A percentile compares a stretch with the other conserved stretches of the same genome.
These are phyloP conservation scores for Oegoconia quadripuncta DNA, from an alignment of 2,888 invertebrate species.

Conservation along the genomic window DNA sequence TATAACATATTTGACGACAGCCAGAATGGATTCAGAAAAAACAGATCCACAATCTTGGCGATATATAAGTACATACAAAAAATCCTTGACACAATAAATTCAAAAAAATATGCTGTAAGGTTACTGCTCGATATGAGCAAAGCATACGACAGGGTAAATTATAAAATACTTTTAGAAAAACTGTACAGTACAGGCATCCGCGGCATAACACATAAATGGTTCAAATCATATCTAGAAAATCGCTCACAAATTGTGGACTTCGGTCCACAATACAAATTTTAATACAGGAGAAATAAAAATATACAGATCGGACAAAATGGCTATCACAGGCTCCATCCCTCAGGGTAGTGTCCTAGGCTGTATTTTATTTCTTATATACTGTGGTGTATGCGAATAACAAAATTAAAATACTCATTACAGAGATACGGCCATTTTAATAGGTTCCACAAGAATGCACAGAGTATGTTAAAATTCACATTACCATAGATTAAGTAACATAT, in stretches of 20 bases:
- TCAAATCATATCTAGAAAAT: slow-evolving; percentile 16
- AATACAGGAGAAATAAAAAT: not conserved
- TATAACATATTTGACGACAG: slow-evolving; percentile 13
- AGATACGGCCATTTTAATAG: too few species aligned
- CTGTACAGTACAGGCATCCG: slow-evolving; percentile 16
- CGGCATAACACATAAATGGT: slow-evolving; percentile 16
- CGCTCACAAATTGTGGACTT: slow-evolving; percentile 15
- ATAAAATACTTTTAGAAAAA: slow-evolving; percentile 15
- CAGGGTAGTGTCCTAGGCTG: not conserved
- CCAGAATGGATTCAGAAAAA: slow-evolving; percentile 17
- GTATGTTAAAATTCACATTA: too few species aligned
- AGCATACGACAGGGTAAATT: slow-evolving; percentile 21
- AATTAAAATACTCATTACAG: too few species aligned
- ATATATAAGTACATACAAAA: slow-evolving; percentile 8
- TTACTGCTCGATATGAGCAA: slow-evolving; percentile 23
- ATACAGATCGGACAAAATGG: not conserved
- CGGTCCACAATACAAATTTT: slow-evolving; percentile 3
- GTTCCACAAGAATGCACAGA: too few species aligned
- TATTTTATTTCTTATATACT: not conserved
- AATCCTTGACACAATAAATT: slow-evolving; percentile 4
- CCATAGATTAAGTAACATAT: too few species aligned
- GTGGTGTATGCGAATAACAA: too few species aligned
- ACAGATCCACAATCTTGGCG: slow-evolving; percentile 12
- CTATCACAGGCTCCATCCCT: not conserved
- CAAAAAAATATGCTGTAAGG: slow-evolving; percentile 17